Base-by-base conservation (phyloP, 2,797 vertebrate genomes). In the Thaleichthys pacificus region DNA sequence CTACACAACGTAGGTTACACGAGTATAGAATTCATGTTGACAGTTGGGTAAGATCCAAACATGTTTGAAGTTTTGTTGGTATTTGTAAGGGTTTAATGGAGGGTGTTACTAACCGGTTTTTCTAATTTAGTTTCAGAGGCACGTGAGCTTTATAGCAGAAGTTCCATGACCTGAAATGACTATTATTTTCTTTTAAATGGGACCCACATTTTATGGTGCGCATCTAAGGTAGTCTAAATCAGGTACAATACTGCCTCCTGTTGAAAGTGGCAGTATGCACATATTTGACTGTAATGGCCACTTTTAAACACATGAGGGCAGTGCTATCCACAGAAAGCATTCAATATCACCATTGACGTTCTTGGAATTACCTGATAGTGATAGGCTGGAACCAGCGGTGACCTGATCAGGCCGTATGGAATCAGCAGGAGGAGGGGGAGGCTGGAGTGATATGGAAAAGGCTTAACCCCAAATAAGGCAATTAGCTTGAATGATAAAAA, bases 261-360 rank as follows among this genome's bases (percentile, higher is more conserved):
- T 26, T 61, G 60, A 22, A 61, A 61, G 8, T 14, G 26, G 0
- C 26, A 24, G 60, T 28, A 61, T 11, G 22, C 60, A 26, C 30
- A 7, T 7, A 35, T 12, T 19, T 28, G 5, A 61, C 60, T n/a
- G 64, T 14, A 32, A 32, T 68, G 57, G 28, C 51, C 19, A 11
- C 30, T 51, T 28, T 21, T 26, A 17, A 30, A 57, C 71, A 62
- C 71, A 35, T 24, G 57, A 61, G 56, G 22, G 26, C 65, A 67
- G 38, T 73, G 57, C 32, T 51, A 57, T 51, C 17, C 15, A 14
- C 17, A 51, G 49, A 51, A 51, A 51, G 8, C 8, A 51, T 51
- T 14, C 14, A 17, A 17, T 51, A 51, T 51, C 12, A 51, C 32
- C 32, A 8, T 35, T 35, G 7, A 35, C 32, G 32, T 35, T 35